Percentiles rank a stretch among this genome's conserved stretches.
Evolutionary conservation across 1,140 invertebrate species (phyloP).

Genomic region (Philaenus spumarius): DNA sequence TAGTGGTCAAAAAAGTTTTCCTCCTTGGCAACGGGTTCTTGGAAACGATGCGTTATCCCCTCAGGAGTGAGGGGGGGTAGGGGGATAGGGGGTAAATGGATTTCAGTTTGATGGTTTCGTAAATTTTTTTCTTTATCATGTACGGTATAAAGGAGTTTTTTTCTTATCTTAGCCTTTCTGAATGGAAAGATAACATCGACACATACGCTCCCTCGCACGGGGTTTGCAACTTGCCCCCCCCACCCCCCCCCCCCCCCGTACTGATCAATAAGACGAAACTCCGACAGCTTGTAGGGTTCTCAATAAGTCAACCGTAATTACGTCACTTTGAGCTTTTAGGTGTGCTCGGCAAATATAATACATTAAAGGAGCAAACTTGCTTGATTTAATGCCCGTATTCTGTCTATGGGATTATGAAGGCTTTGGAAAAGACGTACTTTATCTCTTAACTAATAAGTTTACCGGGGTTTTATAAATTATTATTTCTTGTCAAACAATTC

Average conservation of each 20-base stretch:
- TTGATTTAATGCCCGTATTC: background rate
- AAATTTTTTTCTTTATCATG: no score
- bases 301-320: no score
- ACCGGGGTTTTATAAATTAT: no score
- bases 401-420: background rate
- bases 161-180: background rate
- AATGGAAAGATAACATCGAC: background rate
- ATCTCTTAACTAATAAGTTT: no score
- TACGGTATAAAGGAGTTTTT: background rate
- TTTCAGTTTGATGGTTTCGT: slow-evolving; percentile 17
- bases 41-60: background rate
- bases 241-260: background rate
- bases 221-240: background rate
- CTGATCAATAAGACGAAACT: no score
- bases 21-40: slow-evolving; percentile 2
- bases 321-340: no score
- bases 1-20: slow-evolving; percentile 14
- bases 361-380: no score
- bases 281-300: no score
- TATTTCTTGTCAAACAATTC: no score
- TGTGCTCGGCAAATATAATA: no score
- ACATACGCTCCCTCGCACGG: background rate
- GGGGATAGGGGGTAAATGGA: slow-evolving; percentile 8
- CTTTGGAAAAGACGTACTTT: background rate
- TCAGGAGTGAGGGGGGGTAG: background rate